Evolutionary conservation across 2,888 invertebrate species (phyloP), one percentile per base, ranked within the genome.

Genomic region (Caenorhabditis sp.): DNA sequence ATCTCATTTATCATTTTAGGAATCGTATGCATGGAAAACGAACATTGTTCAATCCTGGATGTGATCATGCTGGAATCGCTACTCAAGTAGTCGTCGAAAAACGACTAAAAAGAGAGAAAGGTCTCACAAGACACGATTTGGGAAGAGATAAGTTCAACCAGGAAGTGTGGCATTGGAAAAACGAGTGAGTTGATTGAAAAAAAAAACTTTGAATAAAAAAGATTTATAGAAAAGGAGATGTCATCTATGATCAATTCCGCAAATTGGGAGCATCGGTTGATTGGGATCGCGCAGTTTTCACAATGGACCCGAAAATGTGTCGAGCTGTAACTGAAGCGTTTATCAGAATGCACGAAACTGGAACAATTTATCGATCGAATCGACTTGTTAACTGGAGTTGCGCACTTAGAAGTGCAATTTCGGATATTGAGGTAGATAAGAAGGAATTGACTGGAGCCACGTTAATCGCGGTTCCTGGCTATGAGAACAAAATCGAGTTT

Each of bases 311-410:
- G n/a, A 90, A 77, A 81, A 91, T 94, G 88, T 92, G 93, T 76
- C 91, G 91, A 61, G 95, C 97, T 57, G 99, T 99, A 3, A 93
- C 92, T 14, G 95, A 96, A 88, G 97, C 97, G 0, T 99, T 99
- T 90, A 92, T 97, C 1, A 91, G 93, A 0, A 90, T 97, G 43
- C 94, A 95, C 88, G 94, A 95, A 72, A 88, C 89, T n/a, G 94
- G 94, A 5, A 91, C 93, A 84, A 95, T 99, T 88, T 97, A 97
- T 89, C 91, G 97, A 31, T 80, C 19, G 17, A 72, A 95, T 84
- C 91, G 95, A 51, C 91, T 99, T 10, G 97, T 99, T 3, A 99
- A 99, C 90, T 99, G 99, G 99, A 97, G 96, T 0, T 99, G 97
- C 87, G 91, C 94, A 0, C 90, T 99, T 17, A 94, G 95, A 87